Conservation (phyloP, 2,888 invertebrate genomes). For the Orthosia cruda region DNA sequence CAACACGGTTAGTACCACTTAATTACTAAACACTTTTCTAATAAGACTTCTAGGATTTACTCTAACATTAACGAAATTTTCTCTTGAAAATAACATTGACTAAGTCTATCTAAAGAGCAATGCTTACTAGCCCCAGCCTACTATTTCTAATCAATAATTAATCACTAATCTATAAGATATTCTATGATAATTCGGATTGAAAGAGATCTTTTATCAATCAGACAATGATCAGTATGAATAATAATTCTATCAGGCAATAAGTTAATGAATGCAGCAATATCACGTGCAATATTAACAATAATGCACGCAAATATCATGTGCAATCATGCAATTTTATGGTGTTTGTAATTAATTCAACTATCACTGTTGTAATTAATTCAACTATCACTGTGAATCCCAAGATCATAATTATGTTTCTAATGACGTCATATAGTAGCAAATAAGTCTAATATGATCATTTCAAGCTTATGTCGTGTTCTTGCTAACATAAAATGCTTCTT, state of each 20-base stretch:
- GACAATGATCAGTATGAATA: not conserved
- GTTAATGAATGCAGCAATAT: not conserved
- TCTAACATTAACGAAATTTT: constrained; percentile 6
- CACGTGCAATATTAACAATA: not conserved
- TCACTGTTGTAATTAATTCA: not conserved
- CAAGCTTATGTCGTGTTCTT: constrained; percentile 84
- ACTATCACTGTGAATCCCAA: not conserved
- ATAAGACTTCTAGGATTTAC: not conserved
- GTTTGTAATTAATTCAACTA: constrained; percentile 8
- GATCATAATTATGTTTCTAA: constrained; percentile 26
- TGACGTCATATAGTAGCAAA: constrained; percentile 49
- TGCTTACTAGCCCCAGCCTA: not conserved
- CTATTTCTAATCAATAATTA: not conserved
- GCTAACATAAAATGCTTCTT: constrained; percentile 85
- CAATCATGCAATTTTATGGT: constrained; percentile 25
- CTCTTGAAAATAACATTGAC: not conserved
- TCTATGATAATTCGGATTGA: not conserved
- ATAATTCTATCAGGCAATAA: not conserved
- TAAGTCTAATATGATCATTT: constrained; percentile 72
- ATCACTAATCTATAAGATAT: not conserved
- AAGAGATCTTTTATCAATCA: not conserved
- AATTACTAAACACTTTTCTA: constrained; percentile 7
- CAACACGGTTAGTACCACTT: constrained; percentile 91
- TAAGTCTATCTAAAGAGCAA: not conserved
- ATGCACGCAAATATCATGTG: constrained; percentile 2